Evolutionary conservation across 1,140 invertebrate genomes (phyloP), one percentile per base, ranked within the genome.

Genomic region (Aphis craccivora): DNA sequence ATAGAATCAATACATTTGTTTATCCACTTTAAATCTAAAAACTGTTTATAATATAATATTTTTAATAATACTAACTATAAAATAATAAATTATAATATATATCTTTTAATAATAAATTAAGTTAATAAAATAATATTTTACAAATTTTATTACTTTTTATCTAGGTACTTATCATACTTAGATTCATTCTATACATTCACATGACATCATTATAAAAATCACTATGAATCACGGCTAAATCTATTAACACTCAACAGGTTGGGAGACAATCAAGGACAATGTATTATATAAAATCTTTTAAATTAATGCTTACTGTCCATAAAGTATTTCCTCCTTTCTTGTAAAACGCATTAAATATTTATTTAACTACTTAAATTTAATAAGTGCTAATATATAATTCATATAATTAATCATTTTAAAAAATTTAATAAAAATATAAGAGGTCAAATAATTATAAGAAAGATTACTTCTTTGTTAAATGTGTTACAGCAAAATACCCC

Each of bases 201-300:
- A 91, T 91, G 18, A 76, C 37, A 76, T 76, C 67, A 91, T 51
- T 81, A 23, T 37, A 81, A n/a, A 91, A 91, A 81, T 35, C 81
- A 35, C n/a, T 37, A 18, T 40, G 81, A 83, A 43, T 84, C 67
- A 91, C 35, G 90, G 90, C 30, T 67, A 91, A 76, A 76, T 37
- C 18, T 48, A 18, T 37, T 48, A 91, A 35, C 60, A 67, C 4
- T n/a, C 30, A 67, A 67, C 60, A 23, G 40, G 90, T 37, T 81
- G 67, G 55, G 45, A n/a, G 81, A 90, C 20, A 35, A 81, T 91
- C 90, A 91, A 91, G 67, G 60, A 81, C 60, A 91, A 76, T 48
- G 25, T 91, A 91, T 91, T 76, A 76, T 76, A 76, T 76, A 5
- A 60, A 60, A 90, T 45, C 5, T 43, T 53, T 23, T 53, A 37